phyloP scores from a whole-genome alignment of 2,797 vertebrate species.

The Furcifer pardalis region DNA sequence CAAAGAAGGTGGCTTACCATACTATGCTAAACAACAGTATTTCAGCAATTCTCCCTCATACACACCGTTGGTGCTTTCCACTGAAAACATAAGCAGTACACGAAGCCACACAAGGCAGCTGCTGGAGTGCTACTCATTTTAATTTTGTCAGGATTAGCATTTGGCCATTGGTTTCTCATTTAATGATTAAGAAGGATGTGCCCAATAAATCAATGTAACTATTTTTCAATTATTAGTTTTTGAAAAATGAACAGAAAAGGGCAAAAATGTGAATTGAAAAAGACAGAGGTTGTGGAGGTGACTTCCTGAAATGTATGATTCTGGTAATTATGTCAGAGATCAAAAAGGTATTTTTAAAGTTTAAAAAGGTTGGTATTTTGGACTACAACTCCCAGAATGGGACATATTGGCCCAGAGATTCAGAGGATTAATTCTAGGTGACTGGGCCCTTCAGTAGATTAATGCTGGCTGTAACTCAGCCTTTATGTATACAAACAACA shows the following conservation, averaged over 20 bases:
- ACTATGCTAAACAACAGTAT: too few species aligned
- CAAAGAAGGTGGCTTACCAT: too few species aligned
- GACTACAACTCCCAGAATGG: too few species aligned
- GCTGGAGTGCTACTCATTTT: too few species aligned
- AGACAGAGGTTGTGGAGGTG: not conserved
- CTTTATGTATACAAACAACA: too few species aligned
- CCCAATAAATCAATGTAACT: not conserved
- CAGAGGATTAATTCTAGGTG: too few species aligned
- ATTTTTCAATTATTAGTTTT: not conserved
- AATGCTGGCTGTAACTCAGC: too few species aligned
- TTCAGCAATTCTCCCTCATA: too few species aligned
- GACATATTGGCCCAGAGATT: too few species aligned
- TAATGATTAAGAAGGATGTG: not conserved
- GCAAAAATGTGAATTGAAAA: not conserved
- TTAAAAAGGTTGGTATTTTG: too few species aligned
- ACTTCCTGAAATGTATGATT: not conserved
- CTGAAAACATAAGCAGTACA: not conserved
- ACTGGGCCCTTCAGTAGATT: too few species aligned
- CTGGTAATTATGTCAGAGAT: not conserved
- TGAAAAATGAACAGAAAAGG: not conserved
- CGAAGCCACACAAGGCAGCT: not conserved
- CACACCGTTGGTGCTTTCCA: not conserved
- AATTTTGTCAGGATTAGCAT: not conserved
- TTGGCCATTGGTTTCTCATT: not conserved
- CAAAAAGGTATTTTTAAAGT: too few species aligned